Evolutionary conservation across 2,113 vertebrate genomes (phyloP).

Genomic region (Manacus vitellinus): DNA sequence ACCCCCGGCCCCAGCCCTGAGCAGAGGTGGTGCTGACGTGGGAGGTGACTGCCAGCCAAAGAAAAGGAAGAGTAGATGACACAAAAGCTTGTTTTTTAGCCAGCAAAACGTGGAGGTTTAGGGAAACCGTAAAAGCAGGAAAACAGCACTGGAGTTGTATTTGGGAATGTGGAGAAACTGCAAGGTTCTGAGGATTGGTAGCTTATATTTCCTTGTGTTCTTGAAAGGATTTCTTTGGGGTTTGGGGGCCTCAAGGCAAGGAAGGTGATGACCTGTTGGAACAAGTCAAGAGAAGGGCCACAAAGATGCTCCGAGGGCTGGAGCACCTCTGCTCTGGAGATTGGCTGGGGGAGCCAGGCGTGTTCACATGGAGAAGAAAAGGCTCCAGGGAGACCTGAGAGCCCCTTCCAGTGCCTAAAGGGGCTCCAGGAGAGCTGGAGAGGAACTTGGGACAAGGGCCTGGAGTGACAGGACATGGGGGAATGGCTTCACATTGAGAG

Average conservation of each 20-base stretch:
- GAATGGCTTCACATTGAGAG: neutral
- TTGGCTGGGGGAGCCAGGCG: neutral
- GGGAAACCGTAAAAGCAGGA: neutral
- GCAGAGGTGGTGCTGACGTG: neutral
- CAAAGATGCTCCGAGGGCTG: neutral
- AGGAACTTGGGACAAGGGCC: neutral
- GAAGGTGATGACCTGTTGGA: neutral
- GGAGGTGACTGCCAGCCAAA: neutral
- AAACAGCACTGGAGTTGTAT: neutral
- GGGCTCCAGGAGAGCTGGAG: neutral
- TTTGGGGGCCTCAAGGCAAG: too few relatives aligned
- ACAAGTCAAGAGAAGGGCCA: neutral
- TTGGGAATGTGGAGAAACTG: neutral
- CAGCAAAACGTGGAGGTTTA: neutral
- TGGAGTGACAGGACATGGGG: neutral
- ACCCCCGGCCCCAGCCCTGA: neutral
- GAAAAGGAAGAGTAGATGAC: neutral
- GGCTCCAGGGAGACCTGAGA: neutral
- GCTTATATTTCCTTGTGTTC: neutral
- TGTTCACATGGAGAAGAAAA: neutral
- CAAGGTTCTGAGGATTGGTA: neutral
- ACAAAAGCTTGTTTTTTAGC: neutral
- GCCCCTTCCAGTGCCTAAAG: neutral
- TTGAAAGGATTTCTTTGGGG: neutral
- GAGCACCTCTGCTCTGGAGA: neutral